Percentiles rank a stretch among this genome's conserved stretches.
Evolutionary conservation across 1,140 invertebrate species (phyloP).

Genomic region (Polypedilum vanderplanki): DNA sequence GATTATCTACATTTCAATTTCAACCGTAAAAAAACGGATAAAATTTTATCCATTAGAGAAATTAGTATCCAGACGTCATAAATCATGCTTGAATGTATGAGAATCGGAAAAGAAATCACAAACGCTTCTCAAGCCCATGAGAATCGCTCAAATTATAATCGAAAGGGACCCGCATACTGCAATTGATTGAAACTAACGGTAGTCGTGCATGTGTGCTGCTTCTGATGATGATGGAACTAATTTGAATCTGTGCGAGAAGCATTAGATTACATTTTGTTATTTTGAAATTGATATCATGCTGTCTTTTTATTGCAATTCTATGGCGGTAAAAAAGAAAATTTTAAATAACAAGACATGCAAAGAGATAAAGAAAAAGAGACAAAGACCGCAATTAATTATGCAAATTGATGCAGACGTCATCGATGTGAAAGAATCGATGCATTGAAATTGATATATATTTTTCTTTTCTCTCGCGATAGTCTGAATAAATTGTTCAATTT

Average conservation of each 20-base stretch:
- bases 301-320: slow-evolving; percentile 14
- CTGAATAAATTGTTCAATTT: too few species aligned
- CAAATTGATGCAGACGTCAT: background rate
- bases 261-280: background rate
- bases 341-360: background rate
- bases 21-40: background rate
- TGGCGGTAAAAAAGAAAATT: background rate
- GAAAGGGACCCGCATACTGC: too few species aligned
- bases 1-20: background rate
- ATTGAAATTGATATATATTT: background rate
- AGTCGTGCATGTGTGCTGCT: background rate
- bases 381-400: slow-evolving; percentile 5
- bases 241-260: background rate
- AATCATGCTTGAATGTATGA: background rate
- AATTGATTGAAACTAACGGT: slow-evolving; percentile 13
- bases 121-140: too few species aligned
- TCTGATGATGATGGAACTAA: background rate
- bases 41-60: background rate
- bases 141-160: too few species aligned
- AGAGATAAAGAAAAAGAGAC: background rate
- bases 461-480: too few species aligned
- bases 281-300: slow-evolving; percentile 3
- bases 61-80: background rate
- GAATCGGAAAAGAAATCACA: background rate
- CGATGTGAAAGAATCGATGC: background rate